Percentiles rank a stretch among this genome's conserved stretches.
These are phyloP conservation scores for Tamias sibiricus DNA, from an alignment of 2,113 vertebrate species.

Conservation along the genomic window DNA sequence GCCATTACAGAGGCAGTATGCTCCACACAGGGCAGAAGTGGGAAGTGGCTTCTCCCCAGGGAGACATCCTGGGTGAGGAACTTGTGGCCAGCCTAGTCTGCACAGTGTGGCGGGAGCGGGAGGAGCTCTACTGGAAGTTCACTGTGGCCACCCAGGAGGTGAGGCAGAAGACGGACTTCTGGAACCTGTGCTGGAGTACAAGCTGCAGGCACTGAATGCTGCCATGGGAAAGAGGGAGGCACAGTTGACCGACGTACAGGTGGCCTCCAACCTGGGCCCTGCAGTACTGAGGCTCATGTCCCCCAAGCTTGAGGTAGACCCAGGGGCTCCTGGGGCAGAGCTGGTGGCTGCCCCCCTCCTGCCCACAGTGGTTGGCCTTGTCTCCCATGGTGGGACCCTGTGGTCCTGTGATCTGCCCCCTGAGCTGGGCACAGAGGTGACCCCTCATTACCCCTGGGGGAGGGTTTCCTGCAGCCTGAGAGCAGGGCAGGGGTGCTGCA, in stretches of 20 bases:
- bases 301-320: slow-evolving; percentile 86
- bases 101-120: slow-evolving; percentile 88
- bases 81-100: background rate
- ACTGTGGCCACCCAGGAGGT: slow-evolving; percentile 87
- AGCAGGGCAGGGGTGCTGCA: no score
- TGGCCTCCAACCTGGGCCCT: slow-evolving; percentile 90
- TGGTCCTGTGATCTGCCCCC: background rate
- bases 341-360: no score
- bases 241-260: slow-evolving; percentile 88
- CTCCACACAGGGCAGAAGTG: background rate
- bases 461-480: no score
- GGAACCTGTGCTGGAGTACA: slow-evolving; percentile 91
- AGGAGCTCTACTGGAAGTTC: slow-evolving; percentile 90
- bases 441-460: no score
- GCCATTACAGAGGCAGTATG: background rate
- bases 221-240: slow-evolving; percentile 90
- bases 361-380: background rate
- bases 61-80: background rate
- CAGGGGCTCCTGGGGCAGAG: accelerated
- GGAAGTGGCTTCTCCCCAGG: background rate
- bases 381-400: no score
- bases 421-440: background rate
- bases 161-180: slow-evolving; percentile 90
- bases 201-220: slow-evolving; percentile 84
- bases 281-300: slow-evolving; percentile 85